Conservation (phyloP, 2,797 vertebrate species). For the Gobio occitaniae region DNA sequence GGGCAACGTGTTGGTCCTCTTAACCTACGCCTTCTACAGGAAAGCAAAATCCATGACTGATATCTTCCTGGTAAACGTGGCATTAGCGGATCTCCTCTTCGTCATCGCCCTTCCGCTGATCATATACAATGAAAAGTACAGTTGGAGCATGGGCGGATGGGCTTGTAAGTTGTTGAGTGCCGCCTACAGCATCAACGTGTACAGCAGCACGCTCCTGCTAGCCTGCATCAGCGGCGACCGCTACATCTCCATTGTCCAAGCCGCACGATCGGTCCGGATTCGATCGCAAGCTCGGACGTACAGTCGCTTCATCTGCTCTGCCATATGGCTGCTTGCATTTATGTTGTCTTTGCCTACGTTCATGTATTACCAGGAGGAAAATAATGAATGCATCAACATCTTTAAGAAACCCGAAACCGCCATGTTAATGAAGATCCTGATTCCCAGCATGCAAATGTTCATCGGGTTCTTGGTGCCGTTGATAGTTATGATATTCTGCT, state of each 20-base stretch:
- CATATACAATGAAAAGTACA: constrained; percentile 82
- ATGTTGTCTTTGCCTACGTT: constrained; percentile 83
- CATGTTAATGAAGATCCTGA: constrained; percentile 77
- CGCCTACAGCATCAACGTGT: constrained; percentile 89
- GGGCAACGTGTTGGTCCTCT: constrained; percentile 88
- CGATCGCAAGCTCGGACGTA: constrained; percentile 72
- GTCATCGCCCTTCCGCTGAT: constrained; percentile 85
- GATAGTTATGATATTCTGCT: constrained; percentile 86
- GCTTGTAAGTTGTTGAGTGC: constrained; percentile 84
- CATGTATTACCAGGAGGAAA: background rate
- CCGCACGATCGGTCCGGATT: constrained; percentile 81
- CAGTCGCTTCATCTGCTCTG: constrained; percentile 78
- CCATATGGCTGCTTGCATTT: constrained; percentile 81
- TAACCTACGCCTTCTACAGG: constrained; percentile 89
- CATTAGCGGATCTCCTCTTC: constrained; percentile 88
- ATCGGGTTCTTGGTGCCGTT: constrained; percentile 89
- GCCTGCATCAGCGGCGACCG: constrained; percentile 89
- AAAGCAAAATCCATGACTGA: constrained; percentile 91
- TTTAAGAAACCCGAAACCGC: constrained; percentile 72
- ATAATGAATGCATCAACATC: constrained; percentile 73
- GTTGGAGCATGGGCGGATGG: constrained; percentile 80
- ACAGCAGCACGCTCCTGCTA: constrained; percentile 91
- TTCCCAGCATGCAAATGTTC: constrained; percentile 81
- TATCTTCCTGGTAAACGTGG: constrained; percentile 89
- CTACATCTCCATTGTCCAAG: constrained; percentile 90